These are phyloP conservation scores for Gisinianus flammeolus DNA, from an alignment of 2,888 invertebrate species.

Conservation along the genomic window DNA sequence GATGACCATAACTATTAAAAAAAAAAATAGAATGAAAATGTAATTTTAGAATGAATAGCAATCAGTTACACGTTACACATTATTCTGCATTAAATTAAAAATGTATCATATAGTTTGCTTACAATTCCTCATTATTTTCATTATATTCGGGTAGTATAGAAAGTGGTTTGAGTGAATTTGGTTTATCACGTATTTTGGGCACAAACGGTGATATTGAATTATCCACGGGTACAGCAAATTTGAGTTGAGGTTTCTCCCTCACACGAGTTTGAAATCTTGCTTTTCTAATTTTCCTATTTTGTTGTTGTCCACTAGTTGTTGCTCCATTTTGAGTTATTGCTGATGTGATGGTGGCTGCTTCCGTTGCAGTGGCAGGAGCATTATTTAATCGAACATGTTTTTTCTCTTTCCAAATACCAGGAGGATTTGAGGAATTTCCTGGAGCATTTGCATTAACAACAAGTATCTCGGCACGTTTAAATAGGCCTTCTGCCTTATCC, in stretches of 20 bases:
- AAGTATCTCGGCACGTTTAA: constrained; percentile 64
- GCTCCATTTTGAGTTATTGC: no score
- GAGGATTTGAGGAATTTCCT: constrained; percentile 61
- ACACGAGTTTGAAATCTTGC: constrained; percentile 47
- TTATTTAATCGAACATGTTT: constrained; percentile 28
- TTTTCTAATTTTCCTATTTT: constrained; percentile 52
- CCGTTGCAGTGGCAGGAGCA: neutral
- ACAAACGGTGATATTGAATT: constrained; percentile 78
- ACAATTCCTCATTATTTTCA: constrained; percentile 55
- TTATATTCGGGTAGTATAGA: constrained; percentile 73
- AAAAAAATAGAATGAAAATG: constrained; percentile 38
- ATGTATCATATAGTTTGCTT: constrained; percentile 20
- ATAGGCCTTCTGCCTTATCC: constrained; percentile 71
- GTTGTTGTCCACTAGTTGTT: neutral
- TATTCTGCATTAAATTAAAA: neutral
- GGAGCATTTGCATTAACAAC: constrained; percentile 60
- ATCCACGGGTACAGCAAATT: constrained; percentile 83
- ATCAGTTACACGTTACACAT: no score
- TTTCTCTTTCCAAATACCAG: constrained; percentile 68
- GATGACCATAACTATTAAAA: constrained; percentile 77
- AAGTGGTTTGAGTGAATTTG: constrained; percentile 82
- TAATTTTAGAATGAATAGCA: neutral
- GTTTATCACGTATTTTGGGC: constrained; percentile 84
- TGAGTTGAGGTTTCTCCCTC: constrained; percentile 75
- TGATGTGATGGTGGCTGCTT: neutral